Base-by-base conservation (phyloP, 2,113 vertebrate genomes). In the Paramormyrops kingsleyae region DNA sequence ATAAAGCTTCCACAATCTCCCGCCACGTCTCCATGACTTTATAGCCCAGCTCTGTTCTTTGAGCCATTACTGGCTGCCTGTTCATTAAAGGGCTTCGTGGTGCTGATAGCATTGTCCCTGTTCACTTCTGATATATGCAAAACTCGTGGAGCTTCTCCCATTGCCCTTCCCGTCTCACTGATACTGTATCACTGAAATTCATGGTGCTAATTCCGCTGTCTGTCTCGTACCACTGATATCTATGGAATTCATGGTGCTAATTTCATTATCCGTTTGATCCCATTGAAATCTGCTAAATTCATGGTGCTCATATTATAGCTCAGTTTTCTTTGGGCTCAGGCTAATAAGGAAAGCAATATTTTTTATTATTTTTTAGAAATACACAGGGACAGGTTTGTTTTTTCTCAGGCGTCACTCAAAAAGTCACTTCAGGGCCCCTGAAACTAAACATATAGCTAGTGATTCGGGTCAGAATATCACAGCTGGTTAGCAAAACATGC, bases 241-340 rank as follows among this genome's bases (percentile, higher is more conserved):
- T 74, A 27, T 74, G n/a, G 31, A 80, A 80, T 80, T 80, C 74
- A 80, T 80, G 35, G 74, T 39, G 35, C 74, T 80, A 80, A 80
- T 80, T 80, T 80, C 74, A 80, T 80, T 80, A 80, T 80, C 74
- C 35, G 31, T 80, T 80, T 80, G 31, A 80, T 47, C 83, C 42
- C 83, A 53, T 56, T 53, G 85, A 87, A 50, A 53, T 53, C 85
- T 87, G 49, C 50, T 87, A 87, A 87, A 87, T 87, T 87, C 85
- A 87, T 39, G 85, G 49, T 19, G n/a, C 85, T 87, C 53, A 53
- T 87, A 87, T 52, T 47, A 53, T 19, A 35, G 31, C 46, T 35
- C 5, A 27, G 27, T 56, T 87, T 53, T 27, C 15, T 84, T 24
- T 5, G 8, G 44, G 27, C n/a, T 39, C n/a, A 17, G 85, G n/a